Evolutionary conservation across 2,888 invertebrate genomes (phyloP).

Genomic region (Auanema freiburgensis): DNA sequence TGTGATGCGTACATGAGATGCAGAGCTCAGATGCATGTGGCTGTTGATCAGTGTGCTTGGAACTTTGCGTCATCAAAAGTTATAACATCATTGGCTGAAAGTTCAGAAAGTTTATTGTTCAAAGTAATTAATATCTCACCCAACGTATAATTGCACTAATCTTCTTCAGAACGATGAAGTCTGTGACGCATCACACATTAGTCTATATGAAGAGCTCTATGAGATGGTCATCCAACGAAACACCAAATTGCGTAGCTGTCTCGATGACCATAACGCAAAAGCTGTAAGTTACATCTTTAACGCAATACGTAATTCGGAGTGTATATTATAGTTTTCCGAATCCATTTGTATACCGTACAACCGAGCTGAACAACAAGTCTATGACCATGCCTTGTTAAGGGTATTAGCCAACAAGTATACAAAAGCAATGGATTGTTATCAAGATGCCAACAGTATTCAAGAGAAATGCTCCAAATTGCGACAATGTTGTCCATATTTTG

Average conservation of each 20-base stretch:
- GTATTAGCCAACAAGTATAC: constrained; percentile 29
- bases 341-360: constrained; percentile 44
- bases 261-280: constrained; percentile 38
- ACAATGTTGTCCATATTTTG: constrained; percentile 49
- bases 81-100: constrained; percentile 42
- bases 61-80: constrained; percentile 41
- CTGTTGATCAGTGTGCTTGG: constrained; percentile 50
- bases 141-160: background rate
- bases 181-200: constrained; percentile 39
- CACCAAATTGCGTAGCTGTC: constrained; percentile 37
- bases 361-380: constrained; percentile 26
- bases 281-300: constrained; percentile 29
- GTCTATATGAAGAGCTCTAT: constrained; percentile 38
- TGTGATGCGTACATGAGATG: constrained; percentile 52
- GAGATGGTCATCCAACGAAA: constrained; percentile 45
- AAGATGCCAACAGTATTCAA: constrained; percentile 49
- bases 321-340: constrained; percentile 39
- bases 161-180: constrained; percentile 38
- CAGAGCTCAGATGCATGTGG: constrained; percentile 49
- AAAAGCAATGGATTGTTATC: constrained; percentile 34
- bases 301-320: background rate
- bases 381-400: constrained; percentile 35
- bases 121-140: constrained; percentile 19
- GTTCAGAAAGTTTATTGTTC: constrained; percentile 47
- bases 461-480: constrained; percentile 42